Percentiles rank a stretch among this genome's conserved stretches.
These are phyloP conservation scores for Zosterops japonicus DNA, from an alignment of 2,113 vertebrate genomes.

Conservation along the genomic window DNA sequence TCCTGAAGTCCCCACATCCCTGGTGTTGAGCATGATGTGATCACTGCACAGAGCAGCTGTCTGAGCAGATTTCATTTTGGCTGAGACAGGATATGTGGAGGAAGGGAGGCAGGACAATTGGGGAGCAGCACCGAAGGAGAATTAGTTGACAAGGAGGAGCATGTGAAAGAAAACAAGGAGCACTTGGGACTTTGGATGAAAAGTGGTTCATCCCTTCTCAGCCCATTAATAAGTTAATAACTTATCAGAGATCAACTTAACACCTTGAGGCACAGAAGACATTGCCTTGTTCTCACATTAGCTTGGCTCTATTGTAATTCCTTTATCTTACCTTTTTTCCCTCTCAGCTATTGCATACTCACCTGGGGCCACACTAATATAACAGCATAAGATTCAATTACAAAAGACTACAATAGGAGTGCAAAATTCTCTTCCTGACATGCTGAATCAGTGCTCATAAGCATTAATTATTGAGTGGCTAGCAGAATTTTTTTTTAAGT, in stretches of 20 bases:
- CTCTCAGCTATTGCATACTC: slow-evolving; percentile 67
- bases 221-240: slow-evolving; percentile 78
- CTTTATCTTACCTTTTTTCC: slow-evolving; percentile 70
- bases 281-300: slow-evolving; percentile 72
- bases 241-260: slow-evolving; percentile 76
- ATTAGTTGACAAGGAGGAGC: slow-evolving; percentile 56
- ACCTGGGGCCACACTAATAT: slow-evolving; percentile 73
- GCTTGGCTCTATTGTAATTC: slow-evolving; percentile 73
- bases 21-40: background rate
- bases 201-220: slow-evolving; percentile 74
- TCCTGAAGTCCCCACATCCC: background rate
- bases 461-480: slow-evolving; percentile 72
- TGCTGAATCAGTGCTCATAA: slow-evolving; percentile 69
- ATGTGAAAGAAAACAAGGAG: slow-evolving; percentile 49
- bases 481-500: slow-evolving; percentile 49
- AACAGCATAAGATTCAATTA: slow-evolving; percentile 75
- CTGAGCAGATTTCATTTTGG: background rate
- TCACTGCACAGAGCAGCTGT: background rate
- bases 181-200: slow-evolving; percentile 68
- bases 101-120: background rate
- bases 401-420: slow-evolving; percentile 74
- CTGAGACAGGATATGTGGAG: background rate
- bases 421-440: slow-evolving; percentile 68
- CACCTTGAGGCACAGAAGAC: slow-evolving; percentile 74
- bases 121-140: background rate